Conservation (phyloP, 1,140 invertebrate genomes). For the Brachionus rotundiformis region DNA sequence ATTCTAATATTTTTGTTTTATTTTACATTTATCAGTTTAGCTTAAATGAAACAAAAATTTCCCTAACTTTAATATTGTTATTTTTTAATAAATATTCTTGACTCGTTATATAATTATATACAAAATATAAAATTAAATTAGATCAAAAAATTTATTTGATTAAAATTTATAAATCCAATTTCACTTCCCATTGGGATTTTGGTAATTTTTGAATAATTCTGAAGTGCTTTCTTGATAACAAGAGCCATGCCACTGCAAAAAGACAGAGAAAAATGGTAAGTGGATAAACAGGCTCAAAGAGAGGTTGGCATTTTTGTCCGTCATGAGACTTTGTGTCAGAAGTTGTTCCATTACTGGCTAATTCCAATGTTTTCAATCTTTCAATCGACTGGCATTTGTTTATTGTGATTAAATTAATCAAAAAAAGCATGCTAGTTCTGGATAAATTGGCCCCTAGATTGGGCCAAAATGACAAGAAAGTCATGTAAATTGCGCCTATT, state of each 20-base stretch:
- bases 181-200: background rate
- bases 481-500: background rate
- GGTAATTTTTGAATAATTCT: background rate
- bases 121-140: no score
- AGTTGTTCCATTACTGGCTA: background rate
- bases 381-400: background rate
- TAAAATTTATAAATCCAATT: no score
- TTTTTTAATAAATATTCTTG: no score
- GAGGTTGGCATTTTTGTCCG: background rate
- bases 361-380: background rate
- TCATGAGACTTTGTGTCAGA: background rate
- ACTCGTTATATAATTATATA: no score
- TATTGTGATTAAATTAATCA: background rate
- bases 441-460: background rate
- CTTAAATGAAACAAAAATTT: no score
- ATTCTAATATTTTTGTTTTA: no score
- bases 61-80: no score
- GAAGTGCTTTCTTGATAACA: background rate
- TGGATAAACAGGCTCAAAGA: conserved; percentile 6
- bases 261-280: background rate
- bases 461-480: conserved; percentile 7
- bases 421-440: background rate
- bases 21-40: no score
- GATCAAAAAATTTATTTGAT: no score
- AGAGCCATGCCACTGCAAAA: background rate